phyloP scores from a whole-genome alignment of 2,888 invertebrate genomes.

The Pasiphila rectangulata region DNA sequence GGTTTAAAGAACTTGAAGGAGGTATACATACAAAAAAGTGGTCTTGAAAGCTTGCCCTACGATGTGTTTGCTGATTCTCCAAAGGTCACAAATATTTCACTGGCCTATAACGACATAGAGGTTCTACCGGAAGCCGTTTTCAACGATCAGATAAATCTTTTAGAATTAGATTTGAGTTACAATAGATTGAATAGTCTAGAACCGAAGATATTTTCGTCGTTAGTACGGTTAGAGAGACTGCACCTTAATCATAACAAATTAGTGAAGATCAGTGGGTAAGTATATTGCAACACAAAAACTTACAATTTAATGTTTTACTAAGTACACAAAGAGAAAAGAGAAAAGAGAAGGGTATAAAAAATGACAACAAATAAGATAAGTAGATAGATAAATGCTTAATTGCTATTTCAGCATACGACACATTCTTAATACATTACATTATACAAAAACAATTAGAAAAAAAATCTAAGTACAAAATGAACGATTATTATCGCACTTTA shows the following conservation, averaged over 20 bases:
- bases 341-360: too few relatives aligned
- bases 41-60: constrained; percentile 80
- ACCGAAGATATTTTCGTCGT: constrained; percentile 79
- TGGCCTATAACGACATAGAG: constrained; percentile 80
- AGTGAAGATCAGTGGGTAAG: constrained; percentile 80
- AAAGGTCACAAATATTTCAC: constrained; percentile 80
- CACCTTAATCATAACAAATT: constrained; percentile 84
- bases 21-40: constrained; percentile 80
- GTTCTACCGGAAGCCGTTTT: constrained; percentile 83
- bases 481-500: too few relatives aligned
- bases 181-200: constrained; percentile 83
- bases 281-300: too few relatives aligned
- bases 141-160: constrained; percentile 82
- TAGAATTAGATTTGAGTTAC: constrained; percentile 82
- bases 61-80: constrained; percentile 83
- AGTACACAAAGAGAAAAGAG: too few relatives aligned
- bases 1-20: constrained; percentile 79
- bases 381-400: too few relatives aligned
- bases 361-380: too few relatives aligned
- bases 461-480: too few relatives aligned
- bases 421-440: too few relatives aligned
- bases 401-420: too few relatives aligned
- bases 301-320: too few relatives aligned
- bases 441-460: too few relatives aligned
- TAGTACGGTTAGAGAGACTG: constrained; percentile 79